phyloP scores from a whole-genome alignment of 2,888 invertebrate genomes.

The Trissoscelio sp. region DNA sequence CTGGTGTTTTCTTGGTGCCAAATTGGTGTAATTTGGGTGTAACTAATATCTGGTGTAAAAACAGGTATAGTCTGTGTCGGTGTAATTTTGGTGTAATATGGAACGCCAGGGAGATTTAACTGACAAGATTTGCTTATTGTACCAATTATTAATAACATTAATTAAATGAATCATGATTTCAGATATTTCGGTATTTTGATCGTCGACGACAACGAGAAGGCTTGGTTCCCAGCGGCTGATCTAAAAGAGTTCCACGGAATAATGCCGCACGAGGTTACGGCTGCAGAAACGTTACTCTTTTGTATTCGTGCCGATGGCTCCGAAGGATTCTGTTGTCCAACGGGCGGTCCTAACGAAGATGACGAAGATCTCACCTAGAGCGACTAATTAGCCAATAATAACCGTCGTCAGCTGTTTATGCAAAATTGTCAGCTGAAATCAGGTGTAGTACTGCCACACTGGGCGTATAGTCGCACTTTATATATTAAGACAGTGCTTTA shows the following conservation, averaged over 20 bases:
- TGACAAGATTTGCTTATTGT: neutral
- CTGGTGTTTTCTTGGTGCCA: no score
- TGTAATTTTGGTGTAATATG: no score
- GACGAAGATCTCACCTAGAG: slow-evolving; percentile 82
- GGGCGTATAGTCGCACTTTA: slow-evolving; percentile 70
- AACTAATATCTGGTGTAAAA: no score
- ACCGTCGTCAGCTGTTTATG: slow-evolving; percentile 50
- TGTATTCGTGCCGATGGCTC: slow-evolving; percentile 93
- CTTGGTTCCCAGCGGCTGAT: slow-evolving; percentile 96
- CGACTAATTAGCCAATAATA: slow-evolving; percentile 53
- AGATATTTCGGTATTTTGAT: slow-evolving; percentile 92
- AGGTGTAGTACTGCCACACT: slow-evolving; percentile 68
- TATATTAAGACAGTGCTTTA: slow-evolving; percentile 66
- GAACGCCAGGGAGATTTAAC: no score
- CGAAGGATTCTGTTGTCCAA: slow-evolving; percentile 92
- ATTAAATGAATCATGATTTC: slow-evolving; percentile 55
- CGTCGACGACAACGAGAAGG: slow-evolving; percentile 94
- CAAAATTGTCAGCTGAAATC: slow-evolving; percentile 54
- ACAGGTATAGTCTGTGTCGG: no score
- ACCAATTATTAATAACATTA: no score
- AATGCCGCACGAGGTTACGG: slow-evolving; percentile 91
- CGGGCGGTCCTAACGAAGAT: slow-evolving; percentile 86
- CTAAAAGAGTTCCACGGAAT: slow-evolving; percentile 95
- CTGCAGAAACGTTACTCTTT: slow-evolving; percentile 91
- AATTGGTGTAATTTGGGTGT: no score